phyloP scores from a whole-genome alignment of 2,888 invertebrate species.

The Ypsolopha scabrella region DNA sequence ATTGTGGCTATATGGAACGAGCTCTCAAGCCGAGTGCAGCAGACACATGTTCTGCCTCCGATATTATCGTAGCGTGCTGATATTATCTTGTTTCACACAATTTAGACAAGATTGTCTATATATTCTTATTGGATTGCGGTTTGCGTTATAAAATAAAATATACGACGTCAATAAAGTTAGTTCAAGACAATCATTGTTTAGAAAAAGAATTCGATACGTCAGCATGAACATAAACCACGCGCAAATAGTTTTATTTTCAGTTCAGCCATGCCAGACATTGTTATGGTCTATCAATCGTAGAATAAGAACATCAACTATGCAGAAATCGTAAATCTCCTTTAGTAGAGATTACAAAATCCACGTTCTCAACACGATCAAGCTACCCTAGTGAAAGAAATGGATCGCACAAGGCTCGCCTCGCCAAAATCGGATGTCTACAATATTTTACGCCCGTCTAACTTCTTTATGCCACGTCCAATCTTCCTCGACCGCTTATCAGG shows the following conservation, averaged over 20 bases:
- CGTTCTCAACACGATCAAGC: slow-evolving; percentile 20
- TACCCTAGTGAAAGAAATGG: slow-evolving; percentile 21
- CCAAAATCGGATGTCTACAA: slow-evolving; percentile 34
- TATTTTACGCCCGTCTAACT: slow-evolving; percentile 45
- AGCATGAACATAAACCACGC: too few relatives aligned
- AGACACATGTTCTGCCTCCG: slow-evolving; percentile 15
- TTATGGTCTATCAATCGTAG: not conserved
- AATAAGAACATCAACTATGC: not conserved
- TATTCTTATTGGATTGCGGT: too few relatives aligned
- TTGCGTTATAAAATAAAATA: too few relatives aligned
- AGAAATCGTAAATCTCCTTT: slow-evolving; percentile 5
- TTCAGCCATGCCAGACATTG: not conserved
- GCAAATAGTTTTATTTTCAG: too few relatives aligned
- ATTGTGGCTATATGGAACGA: slow-evolving; percentile 8
- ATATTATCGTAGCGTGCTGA: slow-evolving; percentile 7
- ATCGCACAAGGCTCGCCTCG: slow-evolving; percentile 21
- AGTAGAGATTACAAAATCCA: slow-evolving; percentile 7
- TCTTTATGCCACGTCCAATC: slow-evolving; percentile 46
- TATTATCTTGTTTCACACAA: slow-evolving; percentile 8
- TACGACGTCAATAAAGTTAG: too few relatives aligned
- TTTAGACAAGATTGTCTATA: not conserved
- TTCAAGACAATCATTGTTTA: too few relatives aligned
- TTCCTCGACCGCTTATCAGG: slow-evolving; percentile 47
- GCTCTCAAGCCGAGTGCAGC: slow-evolving; percentile 18
- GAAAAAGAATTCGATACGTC: too few relatives aligned